Conservation (phyloP, 1,140 invertebrate genomes). For the Heliothis virescens region DNA sequence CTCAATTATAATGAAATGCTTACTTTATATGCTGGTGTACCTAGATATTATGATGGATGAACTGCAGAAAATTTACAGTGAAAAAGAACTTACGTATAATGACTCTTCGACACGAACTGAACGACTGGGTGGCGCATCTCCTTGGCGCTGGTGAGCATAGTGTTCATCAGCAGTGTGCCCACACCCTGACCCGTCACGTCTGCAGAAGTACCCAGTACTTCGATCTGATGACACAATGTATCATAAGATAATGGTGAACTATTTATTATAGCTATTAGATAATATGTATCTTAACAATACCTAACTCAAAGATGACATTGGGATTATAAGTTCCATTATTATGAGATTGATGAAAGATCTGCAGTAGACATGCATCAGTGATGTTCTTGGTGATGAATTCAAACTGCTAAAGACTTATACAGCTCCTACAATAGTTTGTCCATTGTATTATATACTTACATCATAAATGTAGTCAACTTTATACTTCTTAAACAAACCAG, state of each 20-base stretch:
- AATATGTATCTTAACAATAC: background rate
- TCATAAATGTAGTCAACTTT: slow-evolving; percentile 73
- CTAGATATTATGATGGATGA: no score
- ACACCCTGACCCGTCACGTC: slow-evolving; percentile 73
- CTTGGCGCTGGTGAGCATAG: slow-evolving; percentile 59
- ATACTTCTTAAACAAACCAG: slow-evolving; percentile 73
- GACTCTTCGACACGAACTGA: slow-evolving; percentile 64
- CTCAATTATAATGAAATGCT: no score
- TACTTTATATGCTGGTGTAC: no score
- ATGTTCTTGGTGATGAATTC: no score
- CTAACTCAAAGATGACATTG: no score
- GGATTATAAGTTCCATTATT: no score
- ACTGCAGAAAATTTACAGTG: no score
- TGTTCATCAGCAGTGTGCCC: slow-evolving; percentile 60
- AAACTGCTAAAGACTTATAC: no score
- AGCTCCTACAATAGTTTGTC: background rate
- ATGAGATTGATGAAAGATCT: no score
- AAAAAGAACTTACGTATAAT: slow-evolving; percentile 68
- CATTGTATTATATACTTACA: slow-evolving; percentile 59
- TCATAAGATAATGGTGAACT: background rate
- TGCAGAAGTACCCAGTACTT: slow-evolving; percentile 65
- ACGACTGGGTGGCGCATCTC: slow-evolving; percentile 70
- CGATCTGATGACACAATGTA: slow-evolving; percentile 56
- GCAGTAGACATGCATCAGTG: no score
- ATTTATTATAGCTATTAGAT: background rate